phyloP scores from a whole-genome alignment of 2,888 invertebrate genomes.

The Mylabris sibirica region DNA sequence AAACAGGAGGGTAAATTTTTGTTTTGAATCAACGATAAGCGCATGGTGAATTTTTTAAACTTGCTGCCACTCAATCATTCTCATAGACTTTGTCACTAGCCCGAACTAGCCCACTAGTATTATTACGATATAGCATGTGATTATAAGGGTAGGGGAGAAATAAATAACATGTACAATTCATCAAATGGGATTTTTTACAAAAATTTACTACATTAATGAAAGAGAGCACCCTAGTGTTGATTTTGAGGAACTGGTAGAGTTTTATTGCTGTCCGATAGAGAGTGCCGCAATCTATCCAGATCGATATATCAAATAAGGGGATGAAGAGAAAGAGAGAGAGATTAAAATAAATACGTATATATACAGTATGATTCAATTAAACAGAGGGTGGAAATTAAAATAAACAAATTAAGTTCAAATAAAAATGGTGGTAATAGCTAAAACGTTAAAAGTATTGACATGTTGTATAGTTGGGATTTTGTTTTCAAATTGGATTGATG shows the following conservation, averaged over 20 bases:
- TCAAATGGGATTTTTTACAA: background rate
- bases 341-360: background rate
- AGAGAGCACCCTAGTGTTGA: background rate
- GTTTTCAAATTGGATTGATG: slow-evolving; percentile 5
- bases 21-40: slow-evolving; percentile 29
- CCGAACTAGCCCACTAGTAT: slow-evolving; percentile 23
- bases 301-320: background rate
- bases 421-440: background rate
- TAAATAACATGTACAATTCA: background rate
- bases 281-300: background rate
- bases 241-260: background rate
- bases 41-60: slow-evolving; percentile 29
- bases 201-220: background rate
- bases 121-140: slow-evolving; percentile 43
- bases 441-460: background rate
- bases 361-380: background rate
- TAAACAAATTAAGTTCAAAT: background rate
- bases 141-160: slow-evolving; percentile 16
- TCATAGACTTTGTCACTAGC: background rate
- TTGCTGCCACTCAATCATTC: slow-evolving; percentile 35
- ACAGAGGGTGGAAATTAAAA: background rate
- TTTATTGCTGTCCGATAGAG: background rate
- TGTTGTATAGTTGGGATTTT: background rate
- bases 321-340: background rate
- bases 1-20: slow-evolving; percentile 4